Evolutionary conservation across 2,888 invertebrate genomes (phyloP), one percentile per base, ranked within the genome.

Genomic region (Vannuccia rotundouncinata): DNA sequence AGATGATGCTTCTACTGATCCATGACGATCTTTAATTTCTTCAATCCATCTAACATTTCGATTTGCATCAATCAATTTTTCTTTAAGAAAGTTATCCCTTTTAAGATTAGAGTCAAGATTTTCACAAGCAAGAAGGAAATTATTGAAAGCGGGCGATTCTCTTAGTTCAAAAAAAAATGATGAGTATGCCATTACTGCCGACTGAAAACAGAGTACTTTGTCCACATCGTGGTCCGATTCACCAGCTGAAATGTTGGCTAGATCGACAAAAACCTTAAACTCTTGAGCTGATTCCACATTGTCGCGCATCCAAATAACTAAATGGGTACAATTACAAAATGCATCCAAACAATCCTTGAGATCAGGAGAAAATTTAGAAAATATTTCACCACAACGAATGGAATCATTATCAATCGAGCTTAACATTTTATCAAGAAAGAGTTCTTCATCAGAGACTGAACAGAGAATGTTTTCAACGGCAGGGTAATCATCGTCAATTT

Each of bases 161-260:
- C 83, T 80, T 17, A 85, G 82, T 75, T 85, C 85, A 82, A 86
- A 87, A 45, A 87, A 86, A 29, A 87, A 83, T 10, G 86, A 85
- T 22, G 86, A 84, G 82, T 84, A 87, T 29, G 85, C 86, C 1
- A 84, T 85, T 2, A 85, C 85, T 1, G 86, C 85, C 1, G 85
- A 83, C 79, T 85, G 85, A 0, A 86, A 83, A 81, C 84, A 84
- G 78, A 84, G 84, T n/a, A 86, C 86, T 79, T 83, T 83, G 17
- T 80, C 82, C 0, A 85, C 84, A 74, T 85, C 85, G 80, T 84
- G 77, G 31, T 83, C 84, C 13, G 83, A 85, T 78, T 85, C 84
- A 1, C 85, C 85, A 13, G 66, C 84, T 1, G 84, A 83, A 29
- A 84, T 85, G 82, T 83, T 84, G 0, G 85, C 85, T 45, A 85